phyloP scores from a whole-genome alignment of 2,888 invertebrate genomes.

The Carterocephalus palaemon region DNA sequence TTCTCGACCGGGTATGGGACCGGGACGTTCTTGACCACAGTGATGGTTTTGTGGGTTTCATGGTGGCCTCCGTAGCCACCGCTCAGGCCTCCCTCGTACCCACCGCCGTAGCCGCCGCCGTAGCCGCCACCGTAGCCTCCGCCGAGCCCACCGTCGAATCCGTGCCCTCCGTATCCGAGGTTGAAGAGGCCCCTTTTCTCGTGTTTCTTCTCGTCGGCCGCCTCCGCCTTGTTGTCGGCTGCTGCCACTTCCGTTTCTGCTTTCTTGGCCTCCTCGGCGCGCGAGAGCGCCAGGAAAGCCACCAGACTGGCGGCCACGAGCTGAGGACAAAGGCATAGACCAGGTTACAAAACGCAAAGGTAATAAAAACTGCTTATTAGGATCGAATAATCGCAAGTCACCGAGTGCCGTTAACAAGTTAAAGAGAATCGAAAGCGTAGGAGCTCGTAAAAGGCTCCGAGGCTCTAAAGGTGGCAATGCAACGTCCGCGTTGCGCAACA shows the following conservation, averaged over 20 bases:
- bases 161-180: conserved; percentile 69
- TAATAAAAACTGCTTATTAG: conserved; percentile 5
- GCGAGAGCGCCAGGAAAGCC: conserved; percentile 79
- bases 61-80: conserved; percentile 65
- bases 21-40: conserved; percentile 86
- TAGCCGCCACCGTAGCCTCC: conserved; percentile 45
- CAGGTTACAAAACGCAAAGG: conserved; percentile 17
- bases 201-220: conserved; percentile 83
- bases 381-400: too few species aligned
- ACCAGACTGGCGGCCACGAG: conserved; percentile 81
- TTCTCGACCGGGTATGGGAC: conserved; percentile 86
- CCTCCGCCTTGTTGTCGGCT: conserved; percentile 75
- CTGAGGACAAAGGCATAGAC: conserved; percentile 49
- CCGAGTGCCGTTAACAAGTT: conserved; percentile 6
- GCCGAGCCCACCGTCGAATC: conserved; percentile 45
- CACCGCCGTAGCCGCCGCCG: conserved; percentile 54
- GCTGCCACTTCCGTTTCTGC: conserved; percentile 79
- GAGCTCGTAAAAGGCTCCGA: conserved; percentile 19
- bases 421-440: conserved; percentile 12
- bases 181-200: conserved; percentile 85
- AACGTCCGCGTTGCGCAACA: conserved; percentile 59
- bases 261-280: conserved; percentile 79
- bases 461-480: conserved; percentile 39
- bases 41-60: conserved; percentile 82
- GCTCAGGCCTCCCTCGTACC: conserved; percentile 40